phyloP scores from a whole-genome alignment of 2,797 vertebrate species.

The Danionella dracula region DNA sequence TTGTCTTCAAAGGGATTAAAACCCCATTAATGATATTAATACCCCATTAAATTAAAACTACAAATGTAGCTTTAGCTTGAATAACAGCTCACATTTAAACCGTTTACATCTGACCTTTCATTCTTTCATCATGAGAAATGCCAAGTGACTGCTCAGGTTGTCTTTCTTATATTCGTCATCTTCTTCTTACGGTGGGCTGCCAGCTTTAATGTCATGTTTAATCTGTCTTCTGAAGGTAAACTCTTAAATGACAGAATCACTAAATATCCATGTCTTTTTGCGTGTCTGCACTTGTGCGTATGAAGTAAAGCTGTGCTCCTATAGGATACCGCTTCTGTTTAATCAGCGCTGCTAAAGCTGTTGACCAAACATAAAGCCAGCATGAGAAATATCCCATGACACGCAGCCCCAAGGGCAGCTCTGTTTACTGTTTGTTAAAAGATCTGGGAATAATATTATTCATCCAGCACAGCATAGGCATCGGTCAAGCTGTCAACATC shows the following conservation, averaged over 20 bases:
- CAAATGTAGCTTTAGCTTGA: background rate
- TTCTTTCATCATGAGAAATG: background rate
- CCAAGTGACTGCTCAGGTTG: background rate
- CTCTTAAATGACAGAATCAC: background rate
- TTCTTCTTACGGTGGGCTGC: background rate
- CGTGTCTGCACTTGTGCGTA: background rate
- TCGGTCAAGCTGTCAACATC: conserved; percentile 24
- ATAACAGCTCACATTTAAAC: background rate
- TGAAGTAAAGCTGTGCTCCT: conserved; percentile 8
- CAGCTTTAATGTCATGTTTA: background rate
- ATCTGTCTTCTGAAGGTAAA: background rate
- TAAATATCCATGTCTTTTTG: background rate
- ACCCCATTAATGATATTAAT: too few relatives aligned
- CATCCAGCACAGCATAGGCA: conserved; percentile 43
- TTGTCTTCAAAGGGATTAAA: too few relatives aligned
- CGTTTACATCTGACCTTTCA: background rate
- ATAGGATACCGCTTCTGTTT: conserved; percentile 22
- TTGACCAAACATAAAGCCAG: conserved; percentile 40
- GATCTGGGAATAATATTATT: conserved; percentile 59
- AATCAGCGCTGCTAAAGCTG: conserved; percentile 24
- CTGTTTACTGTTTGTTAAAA: conserved; percentile 54
- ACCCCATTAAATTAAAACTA: background rate
- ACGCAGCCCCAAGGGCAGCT: conserved; percentile 43
- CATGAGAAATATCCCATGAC: conserved; percentile 52
- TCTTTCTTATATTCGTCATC: background rate